phyloP scores from a whole-genome alignment of 2,113 vertebrate species.

The Tetrao urogallus region DNA sequence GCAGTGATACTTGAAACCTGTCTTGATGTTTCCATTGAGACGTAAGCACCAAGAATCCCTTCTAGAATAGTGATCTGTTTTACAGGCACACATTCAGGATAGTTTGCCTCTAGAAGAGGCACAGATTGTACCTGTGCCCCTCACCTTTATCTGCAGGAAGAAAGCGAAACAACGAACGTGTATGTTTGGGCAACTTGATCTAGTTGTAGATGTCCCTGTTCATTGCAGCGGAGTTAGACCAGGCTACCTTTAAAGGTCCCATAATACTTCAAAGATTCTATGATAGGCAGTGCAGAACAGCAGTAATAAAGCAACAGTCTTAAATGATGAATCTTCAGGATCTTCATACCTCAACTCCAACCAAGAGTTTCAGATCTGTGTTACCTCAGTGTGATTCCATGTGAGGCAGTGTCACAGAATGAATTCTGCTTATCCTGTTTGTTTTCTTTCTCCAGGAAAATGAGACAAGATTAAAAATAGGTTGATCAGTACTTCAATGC shows the following conservation, averaged over 20 bases:
- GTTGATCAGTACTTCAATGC: neutral
- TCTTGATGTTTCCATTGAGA: neutral
- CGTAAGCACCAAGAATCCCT: neutral
- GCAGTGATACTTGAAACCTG: neutral
- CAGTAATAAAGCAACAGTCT: neutral
- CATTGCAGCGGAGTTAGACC: too few species aligned
- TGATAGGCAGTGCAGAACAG: neutral
- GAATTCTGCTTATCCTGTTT: neutral
- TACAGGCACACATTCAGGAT: neutral
- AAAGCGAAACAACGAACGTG: accelerated
- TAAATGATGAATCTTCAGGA: too few species aligned
- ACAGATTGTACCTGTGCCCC: neutral
- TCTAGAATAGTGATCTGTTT: neutral
- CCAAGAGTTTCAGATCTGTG: neutral
- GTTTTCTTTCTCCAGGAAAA: neutral
- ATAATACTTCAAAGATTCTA: too few species aligned
- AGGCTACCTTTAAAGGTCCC: too few species aligned
- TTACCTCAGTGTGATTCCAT: neutral
- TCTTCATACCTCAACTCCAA: neutral
- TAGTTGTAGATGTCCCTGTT: too few species aligned
- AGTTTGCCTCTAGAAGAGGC: neutral
- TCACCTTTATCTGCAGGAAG: neutral
- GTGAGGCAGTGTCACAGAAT: neutral
- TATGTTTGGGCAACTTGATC: too few species aligned
- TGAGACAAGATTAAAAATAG: neutral